Conservation (phyloP, 2,113 vertebrate genomes). For the Eclectus roratus region DNA sequence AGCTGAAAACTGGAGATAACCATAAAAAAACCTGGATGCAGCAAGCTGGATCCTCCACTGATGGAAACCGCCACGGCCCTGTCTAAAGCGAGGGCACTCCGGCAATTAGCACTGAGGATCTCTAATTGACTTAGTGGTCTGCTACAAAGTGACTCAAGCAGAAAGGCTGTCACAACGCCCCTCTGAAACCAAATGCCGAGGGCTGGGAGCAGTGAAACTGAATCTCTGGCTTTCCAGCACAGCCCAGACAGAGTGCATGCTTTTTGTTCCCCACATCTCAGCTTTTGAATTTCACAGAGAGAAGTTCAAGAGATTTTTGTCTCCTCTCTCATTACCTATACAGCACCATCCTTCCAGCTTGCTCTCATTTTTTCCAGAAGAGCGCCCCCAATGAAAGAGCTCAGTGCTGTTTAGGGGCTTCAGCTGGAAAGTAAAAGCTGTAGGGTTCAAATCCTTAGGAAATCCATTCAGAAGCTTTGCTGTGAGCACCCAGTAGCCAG, state of each 20-base stretch:
- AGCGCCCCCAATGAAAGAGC: not conserved
- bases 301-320: not conserved
- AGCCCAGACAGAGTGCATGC: rapidly evolving
- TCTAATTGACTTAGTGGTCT: not conserved
- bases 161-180: not conserved
- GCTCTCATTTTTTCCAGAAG: not conserved
- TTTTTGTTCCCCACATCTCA: not conserved
- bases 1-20: not conserved
- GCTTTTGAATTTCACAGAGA: not conserved
- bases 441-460: not conserved
- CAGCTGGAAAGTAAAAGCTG: rapidly evolving
- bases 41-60: not conserved
- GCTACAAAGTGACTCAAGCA: not conserved
- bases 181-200: not conserved
- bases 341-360: not conserved
- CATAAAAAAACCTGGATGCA: not conserved
- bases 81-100: not conserved
- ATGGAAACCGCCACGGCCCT: not conserved
- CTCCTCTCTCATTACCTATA: not conserved
- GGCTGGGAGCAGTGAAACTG: not conserved
- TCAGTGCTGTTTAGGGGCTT: not conserved
- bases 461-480: not conserved
- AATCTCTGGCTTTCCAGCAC: not conserved
- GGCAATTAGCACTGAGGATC: not conserved
- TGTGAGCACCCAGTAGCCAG: not conserved